A percentile compares a stretch with the other conserved stretches of the same genome.
Evolutionary conservation across 2,797 vertebrate species (phyloP).

Genomic region (Potorous gilbertii): DNA sequence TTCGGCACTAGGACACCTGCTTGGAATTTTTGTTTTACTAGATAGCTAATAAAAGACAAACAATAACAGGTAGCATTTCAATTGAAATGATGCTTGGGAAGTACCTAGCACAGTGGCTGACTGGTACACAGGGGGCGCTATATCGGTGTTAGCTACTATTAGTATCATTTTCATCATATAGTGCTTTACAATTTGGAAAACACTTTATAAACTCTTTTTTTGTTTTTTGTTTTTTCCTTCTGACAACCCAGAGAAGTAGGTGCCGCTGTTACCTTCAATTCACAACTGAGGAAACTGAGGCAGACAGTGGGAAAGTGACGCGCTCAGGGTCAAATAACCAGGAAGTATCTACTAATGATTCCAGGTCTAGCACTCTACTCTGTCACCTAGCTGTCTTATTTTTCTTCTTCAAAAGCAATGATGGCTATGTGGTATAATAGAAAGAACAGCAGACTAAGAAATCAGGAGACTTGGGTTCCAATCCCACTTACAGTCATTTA

Average conservation of each 20-base stretch:
- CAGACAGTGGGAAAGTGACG: neutral
- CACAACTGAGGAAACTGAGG: neutral
- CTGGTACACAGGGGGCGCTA: neutral
- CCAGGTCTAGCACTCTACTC: neutral
- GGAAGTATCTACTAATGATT: neutral
- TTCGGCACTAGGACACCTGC: neutral
- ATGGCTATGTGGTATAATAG: neutral
- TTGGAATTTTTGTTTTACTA: neutral
- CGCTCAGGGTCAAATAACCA: neutral
- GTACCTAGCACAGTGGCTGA: neutral
- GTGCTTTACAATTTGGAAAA: neutral
- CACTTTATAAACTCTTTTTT: neutral
- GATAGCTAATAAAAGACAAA: neutral
- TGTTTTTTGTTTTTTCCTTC: neutral
- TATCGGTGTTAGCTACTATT: neutral
- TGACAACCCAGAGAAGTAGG: neutral
- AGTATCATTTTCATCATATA: neutral
- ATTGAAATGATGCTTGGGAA: neutral
- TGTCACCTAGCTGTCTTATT: neutral
- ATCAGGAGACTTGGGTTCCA: neutral
- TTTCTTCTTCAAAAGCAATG: neutral
- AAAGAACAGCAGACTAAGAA: neutral
- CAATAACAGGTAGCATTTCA: neutral
- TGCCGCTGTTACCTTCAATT: neutral
- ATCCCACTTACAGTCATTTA: neutral